Conservation (phyloP, 2,113 vertebrate species). For the Tragelaphus strepsiceros region DNA sequence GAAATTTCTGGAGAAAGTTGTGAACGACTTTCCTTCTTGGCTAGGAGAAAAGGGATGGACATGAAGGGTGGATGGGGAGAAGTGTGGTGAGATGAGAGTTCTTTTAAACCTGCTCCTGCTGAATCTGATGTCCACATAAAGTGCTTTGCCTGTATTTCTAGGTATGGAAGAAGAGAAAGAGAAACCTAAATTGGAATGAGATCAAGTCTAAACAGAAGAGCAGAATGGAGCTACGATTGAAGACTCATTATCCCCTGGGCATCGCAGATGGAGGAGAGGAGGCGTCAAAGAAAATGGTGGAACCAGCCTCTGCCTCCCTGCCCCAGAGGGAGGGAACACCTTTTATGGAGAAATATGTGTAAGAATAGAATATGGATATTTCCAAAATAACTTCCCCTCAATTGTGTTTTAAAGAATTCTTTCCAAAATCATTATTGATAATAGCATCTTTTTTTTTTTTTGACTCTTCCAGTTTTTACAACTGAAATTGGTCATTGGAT, state of each 20-base stretch:
- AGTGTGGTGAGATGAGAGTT: background rate
- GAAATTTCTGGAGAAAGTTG: conserved; percentile 46
- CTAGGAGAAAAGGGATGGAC: background rate
- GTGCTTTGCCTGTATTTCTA: conserved; percentile 71
- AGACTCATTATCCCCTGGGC: conserved; percentile 29
- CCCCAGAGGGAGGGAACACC: background rate
- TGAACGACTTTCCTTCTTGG: conserved; percentile 40
- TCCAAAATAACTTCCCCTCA: conserved; percentile 51
- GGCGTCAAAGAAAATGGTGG: conserved; percentile 41
- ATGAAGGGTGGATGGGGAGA: background rate
- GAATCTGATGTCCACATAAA: conserved; percentile 36
- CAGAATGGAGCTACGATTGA: background rate
- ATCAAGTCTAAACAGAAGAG: background rate
- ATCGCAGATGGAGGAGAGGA: conserved; percentile 35
- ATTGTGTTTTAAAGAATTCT: conserved; percentile 46
- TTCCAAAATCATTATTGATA: conserved; percentile 3
- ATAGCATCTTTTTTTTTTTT: background rate
- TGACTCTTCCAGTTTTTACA: conserved; percentile 31
- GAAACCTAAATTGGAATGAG: conserved; percentile 80
- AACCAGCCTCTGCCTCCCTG: conserved; percentile 2
- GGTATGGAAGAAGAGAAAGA: conserved; percentile 83
- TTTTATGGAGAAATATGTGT: conserved; percentile 18
- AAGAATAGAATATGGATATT: conserved; percentile 16
- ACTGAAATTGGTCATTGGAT: background rate
- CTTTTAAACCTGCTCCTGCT: background rate